Percentiles rank a stretch among this genome's conserved stretches.
Conservation (phyloP, 2,888 invertebrate genomes). For the Agelastica alni region DNA sequence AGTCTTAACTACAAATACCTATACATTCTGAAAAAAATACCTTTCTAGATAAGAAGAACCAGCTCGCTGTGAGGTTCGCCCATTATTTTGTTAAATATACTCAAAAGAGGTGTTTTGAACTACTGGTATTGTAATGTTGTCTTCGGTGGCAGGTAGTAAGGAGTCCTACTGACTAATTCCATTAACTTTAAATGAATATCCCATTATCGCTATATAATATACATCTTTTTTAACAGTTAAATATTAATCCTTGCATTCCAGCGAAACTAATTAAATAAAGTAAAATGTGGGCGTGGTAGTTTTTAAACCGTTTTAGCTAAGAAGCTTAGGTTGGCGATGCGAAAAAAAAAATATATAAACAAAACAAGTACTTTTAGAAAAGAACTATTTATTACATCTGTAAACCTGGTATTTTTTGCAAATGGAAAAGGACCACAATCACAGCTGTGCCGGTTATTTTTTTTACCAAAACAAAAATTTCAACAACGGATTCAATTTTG, state of each 20-base stretch:
- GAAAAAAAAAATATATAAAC: too few species aligned
- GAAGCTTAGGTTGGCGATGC: too few species aligned
- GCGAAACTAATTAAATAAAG: conserved; percentile 6
- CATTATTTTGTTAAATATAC: conserved; percentile 4
- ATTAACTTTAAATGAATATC: conserved; percentile 10
- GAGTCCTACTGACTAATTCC: conserved; percentile 11
- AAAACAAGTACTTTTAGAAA: too few species aligned
- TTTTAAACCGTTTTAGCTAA: too few species aligned
- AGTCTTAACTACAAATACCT: neutral
- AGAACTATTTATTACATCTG: too few species aligned
- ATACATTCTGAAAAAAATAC: neutral
- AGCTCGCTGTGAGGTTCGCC: conserved; percentile 5
- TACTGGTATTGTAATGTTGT: conserved; percentile 7
- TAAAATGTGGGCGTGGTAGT: neutral
- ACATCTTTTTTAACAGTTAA: neutral
- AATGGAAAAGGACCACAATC: too few species aligned
- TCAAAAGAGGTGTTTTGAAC: conserved; percentile 16
- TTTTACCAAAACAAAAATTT: too few species aligned
- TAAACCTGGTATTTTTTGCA: too few species aligned
- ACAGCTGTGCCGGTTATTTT: too few species aligned
- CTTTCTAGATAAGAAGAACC: neutral
- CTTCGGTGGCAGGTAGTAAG: conserved; percentile 14
- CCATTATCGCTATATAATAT: conserved; percentile 10
- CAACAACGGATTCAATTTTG: too few species aligned
- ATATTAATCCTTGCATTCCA: too few species aligned